Evolutionary conservation across 92 coral and sea anemone species (phyloP), one percentile per base, ranked within the genome.

Genomic region (Paragorgia papillata): DNA sequence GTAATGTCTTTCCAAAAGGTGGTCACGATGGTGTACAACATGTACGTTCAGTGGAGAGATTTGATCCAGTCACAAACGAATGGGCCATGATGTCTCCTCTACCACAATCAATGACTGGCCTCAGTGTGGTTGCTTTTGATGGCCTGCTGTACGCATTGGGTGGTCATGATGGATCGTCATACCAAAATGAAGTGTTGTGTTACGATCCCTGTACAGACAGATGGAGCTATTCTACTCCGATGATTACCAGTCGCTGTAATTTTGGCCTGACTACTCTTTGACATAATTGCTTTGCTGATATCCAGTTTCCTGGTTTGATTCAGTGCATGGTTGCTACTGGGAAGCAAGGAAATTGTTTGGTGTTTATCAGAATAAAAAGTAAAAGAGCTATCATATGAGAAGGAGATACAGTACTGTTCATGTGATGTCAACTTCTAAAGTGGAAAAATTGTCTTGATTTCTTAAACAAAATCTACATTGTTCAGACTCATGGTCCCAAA

Each of bases 11-110:
- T 59, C 33, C 41, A 10, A 13, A 41, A 91, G 97, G 91, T 86
- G 97, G 97, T 9, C 97, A 91, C 64, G 87, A 91, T 81, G 97
- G 97, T 3, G 97, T 91, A 29, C 89, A 89, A 28, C 97, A 91
- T 69, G 78, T 91, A 46, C 66, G 94, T 50, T 89, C 94, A 81
- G 97, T 91, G 29, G 97, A 91, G 62, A 81, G 91, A 15, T 91
- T 91, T 75, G 91, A 91, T 53, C 97, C 97, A 32, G 79, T 91
- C 24, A 74, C 97, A 46, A 91, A 90, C 85, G 97, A 91, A 57
- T 91, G 97, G 97, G 79, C 94, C 0, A 89, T 83, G 87, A 93
- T 89, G 18, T 80, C 88, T 3, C 97, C 97, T 32, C 89, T 91
- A 89, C 84, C 78, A 67, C 84, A 85, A 10, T 89, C 97, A 28